Conservation (phyloP, 2,797 vertebrate genomes). For the Pangasius djambal region DNA sequence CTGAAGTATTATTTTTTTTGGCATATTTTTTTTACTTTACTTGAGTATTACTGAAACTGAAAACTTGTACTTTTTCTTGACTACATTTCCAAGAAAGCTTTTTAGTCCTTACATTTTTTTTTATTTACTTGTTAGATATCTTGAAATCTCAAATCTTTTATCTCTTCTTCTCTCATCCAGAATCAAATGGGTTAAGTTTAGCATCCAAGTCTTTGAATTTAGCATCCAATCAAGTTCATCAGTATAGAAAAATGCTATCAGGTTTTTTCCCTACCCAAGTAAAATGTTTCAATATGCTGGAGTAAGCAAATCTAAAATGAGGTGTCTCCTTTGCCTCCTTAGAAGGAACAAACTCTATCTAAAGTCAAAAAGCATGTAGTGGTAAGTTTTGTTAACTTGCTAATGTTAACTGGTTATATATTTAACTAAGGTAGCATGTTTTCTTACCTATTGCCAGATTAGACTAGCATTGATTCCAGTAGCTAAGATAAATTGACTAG, state of each 20-base stretch:
- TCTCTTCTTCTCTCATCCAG: neutral
- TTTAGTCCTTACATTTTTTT: neutral
- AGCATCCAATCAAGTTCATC: neutral
- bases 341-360: neutral
- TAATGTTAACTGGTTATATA: neutral
- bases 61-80: neutral
- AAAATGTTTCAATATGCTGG: neutral
- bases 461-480: neutral
- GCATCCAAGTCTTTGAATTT: neutral
- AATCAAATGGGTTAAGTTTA: neutral
- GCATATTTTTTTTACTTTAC: neutral
- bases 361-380: neutral
- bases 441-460: neutral
- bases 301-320: neutral
- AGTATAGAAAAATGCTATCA: neutral
- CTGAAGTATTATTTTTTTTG: no score
- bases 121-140: neutral
- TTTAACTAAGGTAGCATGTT: neutral
- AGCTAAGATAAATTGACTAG: neutral
- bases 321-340: neutral
- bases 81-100: neutral
- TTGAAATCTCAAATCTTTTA: neutral
- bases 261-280: neutral
- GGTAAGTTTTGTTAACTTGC: no score
- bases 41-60: neutral